A percentile compares a stretch with the other conserved stretches of the same genome.
These are phyloP conservation scores for Neoniphon sammara DNA, from an alignment of 2,797 vertebrate species.

Conservation along the genomic window DNA sequence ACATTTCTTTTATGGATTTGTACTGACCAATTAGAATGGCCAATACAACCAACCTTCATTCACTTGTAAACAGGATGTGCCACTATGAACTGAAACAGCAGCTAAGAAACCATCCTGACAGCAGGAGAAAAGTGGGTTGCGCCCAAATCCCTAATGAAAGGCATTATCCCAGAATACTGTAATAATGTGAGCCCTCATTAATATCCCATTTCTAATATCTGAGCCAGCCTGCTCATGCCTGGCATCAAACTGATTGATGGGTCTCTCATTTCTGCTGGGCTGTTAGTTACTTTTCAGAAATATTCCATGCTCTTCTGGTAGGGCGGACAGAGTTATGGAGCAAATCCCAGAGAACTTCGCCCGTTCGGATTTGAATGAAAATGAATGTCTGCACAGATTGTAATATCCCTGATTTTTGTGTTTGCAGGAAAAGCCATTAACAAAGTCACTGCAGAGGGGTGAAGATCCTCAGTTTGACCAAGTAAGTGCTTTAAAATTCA, in stretches of 20 bases:
- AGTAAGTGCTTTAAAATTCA: slow-evolving; percentile 80
- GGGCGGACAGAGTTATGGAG: slow-evolving; percentile 27
- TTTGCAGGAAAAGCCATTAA: slow-evolving; percentile 94
- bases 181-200: slow-evolving; percentile 67
- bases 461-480: slow-evolving; percentile 99
- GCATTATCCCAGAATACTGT: slow-evolving; percentile 51
- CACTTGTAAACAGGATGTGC: slow-evolving; percentile 4
- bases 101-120: slow-evolving; percentile 20
- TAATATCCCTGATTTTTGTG: slow-evolving; percentile 39
- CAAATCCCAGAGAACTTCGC: slow-evolving; percentile 25
- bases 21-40: too few species aligned
- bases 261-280: slow-evolving; percentile 53
- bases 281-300: slow-evolving; percentile 59
- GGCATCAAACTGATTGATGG: slow-evolving; percentile 65
- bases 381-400: slow-evolving; percentile 11
- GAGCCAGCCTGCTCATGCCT: slow-evolving; percentile 48
- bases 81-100: background rate
- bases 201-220: slow-evolving; percentile 60
- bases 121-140: slow-evolving; percentile 24
- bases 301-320: slow-evolving; percentile 23
- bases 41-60: background rate
- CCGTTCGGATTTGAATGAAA: slow-evolving; percentile 10
- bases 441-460: slow-evolving; percentile 95
- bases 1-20: too few species aligned
- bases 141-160: slow-evolving; percentile 41